Percentiles rank a stretch among this genome's conserved stretches.
These are phyloP conservation scores for Polypedilum pembai DNA, from an alignment of 1,140 invertebrate species.

Conservation along the genomic window DNA sequence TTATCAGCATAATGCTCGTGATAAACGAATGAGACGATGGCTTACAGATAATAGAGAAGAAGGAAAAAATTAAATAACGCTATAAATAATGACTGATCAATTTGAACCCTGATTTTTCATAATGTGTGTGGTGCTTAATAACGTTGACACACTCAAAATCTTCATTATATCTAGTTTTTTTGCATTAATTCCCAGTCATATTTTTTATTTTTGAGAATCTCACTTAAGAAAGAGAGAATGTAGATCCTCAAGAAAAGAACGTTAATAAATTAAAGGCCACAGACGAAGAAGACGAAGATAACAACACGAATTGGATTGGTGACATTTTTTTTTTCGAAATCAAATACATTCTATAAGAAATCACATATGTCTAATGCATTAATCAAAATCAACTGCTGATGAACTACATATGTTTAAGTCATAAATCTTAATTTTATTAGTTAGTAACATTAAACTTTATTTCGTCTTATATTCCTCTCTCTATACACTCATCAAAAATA, in stretches of 20 bases:
- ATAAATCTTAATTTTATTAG: constrained; percentile 14
- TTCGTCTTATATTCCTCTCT: neutral
- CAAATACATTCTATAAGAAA: neutral
- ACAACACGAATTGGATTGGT: neutral
- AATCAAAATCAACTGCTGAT: neutral
- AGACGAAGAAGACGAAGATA: neutral
- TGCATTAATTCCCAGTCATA: neutral
- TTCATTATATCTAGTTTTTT: constrained; percentile 3
- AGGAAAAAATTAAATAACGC: too few species aligned
- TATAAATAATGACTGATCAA: too few species aligned
- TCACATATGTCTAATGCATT: neutral
- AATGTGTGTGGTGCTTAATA: neutral
- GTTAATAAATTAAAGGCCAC: too few species aligned
- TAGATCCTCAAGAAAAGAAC: neutral
- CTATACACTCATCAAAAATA: neutral
- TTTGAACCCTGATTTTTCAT: too few species aligned
- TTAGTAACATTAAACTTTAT: constrained; percentile 2
- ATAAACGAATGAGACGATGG: too few species aligned
- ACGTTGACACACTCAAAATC: neutral
- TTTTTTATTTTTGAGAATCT: neutral
- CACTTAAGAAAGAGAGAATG: neutral
- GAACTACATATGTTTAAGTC: neutral
- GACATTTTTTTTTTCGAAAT: neutral
- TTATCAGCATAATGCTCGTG: too few species aligned
- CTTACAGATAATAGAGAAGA: too few species aligned